Conservation (phyloP, 2,113 vertebrate species). For the Microcebus jonahi region DNA sequence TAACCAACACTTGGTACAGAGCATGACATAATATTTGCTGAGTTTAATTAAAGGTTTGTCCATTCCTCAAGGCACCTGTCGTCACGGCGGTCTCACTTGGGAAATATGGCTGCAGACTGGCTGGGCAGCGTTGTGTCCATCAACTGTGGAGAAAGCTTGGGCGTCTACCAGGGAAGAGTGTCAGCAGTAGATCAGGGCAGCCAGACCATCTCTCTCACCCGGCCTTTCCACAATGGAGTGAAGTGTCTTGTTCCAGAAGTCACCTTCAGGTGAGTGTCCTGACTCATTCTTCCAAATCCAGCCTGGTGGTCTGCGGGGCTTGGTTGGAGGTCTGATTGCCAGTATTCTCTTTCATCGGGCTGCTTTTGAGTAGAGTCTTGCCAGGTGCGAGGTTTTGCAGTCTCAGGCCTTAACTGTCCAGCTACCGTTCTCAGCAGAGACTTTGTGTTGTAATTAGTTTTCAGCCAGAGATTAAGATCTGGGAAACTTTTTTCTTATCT, state of each 20-base stretch:
- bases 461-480: neutral
- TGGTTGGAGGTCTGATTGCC: neutral
- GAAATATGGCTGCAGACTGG: constrained; percentile 95
- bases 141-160: constrained; percentile 95
- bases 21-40: neutral
- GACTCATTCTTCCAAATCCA: neutral
- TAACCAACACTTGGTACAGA: neutral
- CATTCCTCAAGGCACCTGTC: constrained; percentile 37
- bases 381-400: neutral
- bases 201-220: constrained; percentile 96
- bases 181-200: constrained; percentile 96
- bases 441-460: neutral
- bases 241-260: constrained; percentile 98
- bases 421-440: neutral
- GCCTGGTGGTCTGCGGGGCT: neutral
- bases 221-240: constrained; percentile 97
- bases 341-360: neutral
- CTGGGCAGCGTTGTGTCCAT: constrained; percentile 97
- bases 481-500: constrained; percentile 17
- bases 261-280: constrained; percentile 94
- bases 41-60: constrained; percentile 8
- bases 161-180: constrained; percentile 97
- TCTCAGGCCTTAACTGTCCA: neutral
- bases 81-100: constrained; percentile 12
- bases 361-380: constrained; percentile 1